Evolutionary conservation across 2,888 invertebrate genomes (phyloP).

Genomic region (Ryuthela nishihirai): DNA sequence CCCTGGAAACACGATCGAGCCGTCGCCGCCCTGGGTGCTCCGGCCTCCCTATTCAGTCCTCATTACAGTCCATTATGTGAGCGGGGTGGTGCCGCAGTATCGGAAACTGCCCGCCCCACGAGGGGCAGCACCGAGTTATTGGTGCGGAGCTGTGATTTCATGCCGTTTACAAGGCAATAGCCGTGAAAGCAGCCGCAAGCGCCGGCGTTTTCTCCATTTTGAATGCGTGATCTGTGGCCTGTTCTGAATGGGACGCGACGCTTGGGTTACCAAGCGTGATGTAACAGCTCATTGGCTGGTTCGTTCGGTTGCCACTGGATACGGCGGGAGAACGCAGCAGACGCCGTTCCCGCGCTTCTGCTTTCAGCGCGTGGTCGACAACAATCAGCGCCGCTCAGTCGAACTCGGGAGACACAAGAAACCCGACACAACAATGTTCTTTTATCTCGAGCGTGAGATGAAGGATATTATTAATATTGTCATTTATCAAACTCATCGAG

Average conservation of each 20-base stretch:
- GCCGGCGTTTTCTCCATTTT: not conserved
- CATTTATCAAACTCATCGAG: too few relatives aligned
- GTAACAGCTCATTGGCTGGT: conserved; percentile 23
- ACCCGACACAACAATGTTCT: conserved; percentile 19
- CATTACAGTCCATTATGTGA: conserved; percentile 27
- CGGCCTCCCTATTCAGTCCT: conserved; percentile 24
- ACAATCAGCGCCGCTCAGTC: too few relatives aligned
- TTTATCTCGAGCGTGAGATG: conserved; percentile 24
- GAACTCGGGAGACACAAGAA: too few relatives aligned
- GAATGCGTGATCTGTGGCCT: not conserved
- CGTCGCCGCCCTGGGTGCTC: conserved; percentile 3
- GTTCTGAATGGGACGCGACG: conserved; percentile 13
- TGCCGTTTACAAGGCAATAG: conserved; percentile 25
- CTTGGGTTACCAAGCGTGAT: conserved; percentile 13
- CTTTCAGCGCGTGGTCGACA: too few relatives aligned
- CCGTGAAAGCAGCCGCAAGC: conserved; percentile 19
- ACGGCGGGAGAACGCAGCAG: conserved; percentile 4
- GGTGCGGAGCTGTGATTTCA: conserved; percentile 31
- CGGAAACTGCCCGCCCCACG: too few relatives aligned
- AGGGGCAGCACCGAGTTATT: conserved; percentile 1
- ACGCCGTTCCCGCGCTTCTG: conserved; percentile 18
- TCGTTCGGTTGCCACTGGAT: conserved; percentile 5
- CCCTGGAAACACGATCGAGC: conserved; percentile 4
- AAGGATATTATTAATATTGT: too few relatives aligned
- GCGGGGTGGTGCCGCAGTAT: conserved; percentile 8